Percentiles rank a stretch among this genome's conserved stretches.
These are phyloP conservation scores for Loris lydekkerianus DNA, from an alignment of 2,797 vertebrate species.

Conservation along the genomic window DNA sequence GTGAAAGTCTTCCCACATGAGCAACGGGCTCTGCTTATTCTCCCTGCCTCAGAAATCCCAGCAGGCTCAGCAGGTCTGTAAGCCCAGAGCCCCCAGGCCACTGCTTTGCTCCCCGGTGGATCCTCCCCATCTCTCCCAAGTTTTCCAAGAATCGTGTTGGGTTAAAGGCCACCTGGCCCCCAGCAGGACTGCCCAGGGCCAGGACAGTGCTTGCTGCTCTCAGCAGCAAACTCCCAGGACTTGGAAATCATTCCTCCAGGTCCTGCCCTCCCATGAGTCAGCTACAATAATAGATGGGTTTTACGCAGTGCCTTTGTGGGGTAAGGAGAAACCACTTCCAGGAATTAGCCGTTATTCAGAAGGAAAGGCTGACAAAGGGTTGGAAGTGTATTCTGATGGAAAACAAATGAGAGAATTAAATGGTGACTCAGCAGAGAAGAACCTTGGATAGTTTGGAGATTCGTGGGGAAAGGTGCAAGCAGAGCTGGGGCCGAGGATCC, in stretches of 20 bases:
- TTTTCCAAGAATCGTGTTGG: conserved; percentile 67
- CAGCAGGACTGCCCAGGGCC: neutral
- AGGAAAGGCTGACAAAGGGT: conserved; percentile 28
- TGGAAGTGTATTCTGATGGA: neutral
- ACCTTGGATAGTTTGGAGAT: neutral
- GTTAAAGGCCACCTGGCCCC: conserved; percentile 66
- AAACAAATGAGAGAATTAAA: conserved; percentile 52
- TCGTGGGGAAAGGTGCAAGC: accelerated
- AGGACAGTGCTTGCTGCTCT: neutral
- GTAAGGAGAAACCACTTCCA: neutral
- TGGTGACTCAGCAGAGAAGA: conserved; percentile 58
- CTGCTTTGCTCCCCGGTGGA: no score
- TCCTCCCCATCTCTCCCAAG: conserved; percentile 27
- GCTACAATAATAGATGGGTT: neutral
- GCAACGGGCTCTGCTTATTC: conserved; percentile 77
- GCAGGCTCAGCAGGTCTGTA: conserved; percentile 60
- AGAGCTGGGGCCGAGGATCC: accelerated
- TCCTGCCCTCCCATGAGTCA: neutral
- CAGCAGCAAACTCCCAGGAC: neutral
- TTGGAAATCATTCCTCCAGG: neutral
- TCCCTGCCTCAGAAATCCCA: conserved; percentile 75
- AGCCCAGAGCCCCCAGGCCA: no score
- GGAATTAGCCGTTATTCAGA: conserved; percentile 63
- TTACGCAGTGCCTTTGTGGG: neutral
- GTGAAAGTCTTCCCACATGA: conserved; percentile 71